A percentile compares a stretch with the other conserved stretches of the same genome.
Evolutionary conservation across 2,113 vertebrate genomes (phyloP).

Genomic region (Chroicocephalus ridibundus): DNA sequence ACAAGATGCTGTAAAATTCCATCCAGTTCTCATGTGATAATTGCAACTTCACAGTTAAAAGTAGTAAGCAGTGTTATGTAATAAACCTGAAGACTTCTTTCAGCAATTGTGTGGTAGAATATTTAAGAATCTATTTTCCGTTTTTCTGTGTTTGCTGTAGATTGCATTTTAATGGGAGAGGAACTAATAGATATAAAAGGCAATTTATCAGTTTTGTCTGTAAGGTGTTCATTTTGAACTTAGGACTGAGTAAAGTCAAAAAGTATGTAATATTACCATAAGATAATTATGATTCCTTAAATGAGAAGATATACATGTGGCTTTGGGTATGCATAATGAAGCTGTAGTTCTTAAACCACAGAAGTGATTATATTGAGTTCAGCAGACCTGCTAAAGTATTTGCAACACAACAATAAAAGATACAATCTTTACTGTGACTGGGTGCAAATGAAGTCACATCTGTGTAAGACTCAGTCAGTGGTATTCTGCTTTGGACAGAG

Average conservation of each 20-base stretch:
- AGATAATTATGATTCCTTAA: not conserved
- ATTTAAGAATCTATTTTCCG: not conserved
- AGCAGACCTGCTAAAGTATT: not conserved
- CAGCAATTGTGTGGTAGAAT: not conserved
- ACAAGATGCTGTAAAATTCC: not conserved
- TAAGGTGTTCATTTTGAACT: not conserved
- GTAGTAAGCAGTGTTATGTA: not conserved
- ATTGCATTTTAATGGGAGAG: not conserved
- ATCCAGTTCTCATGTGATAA: not conserved
- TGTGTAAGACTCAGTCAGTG: not conserved
- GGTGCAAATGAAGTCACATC: not conserved
- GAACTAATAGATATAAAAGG: not conserved
- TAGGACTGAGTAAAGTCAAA: not conserved
- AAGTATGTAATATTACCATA: not conserved
- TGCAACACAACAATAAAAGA: not conserved
- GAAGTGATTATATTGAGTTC: not conserved
- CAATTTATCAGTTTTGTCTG: not conserved
- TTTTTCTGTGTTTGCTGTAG: not conserved
- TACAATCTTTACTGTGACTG: not conserved
- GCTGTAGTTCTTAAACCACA: not conserved
- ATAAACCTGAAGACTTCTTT: not conserved
- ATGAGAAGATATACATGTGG: not conserved
- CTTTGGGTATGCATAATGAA: not conserved
- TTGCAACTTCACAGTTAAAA: not conserved
- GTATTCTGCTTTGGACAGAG: not conserved